A percentile compares a stretch with the other conserved stretches of the same genome.
These are phyloP conservation scores for Pseudachorutes palmiensis DNA, from an alignment of 1,140 invertebrate genomes.

Conservation along the genomic window DNA sequence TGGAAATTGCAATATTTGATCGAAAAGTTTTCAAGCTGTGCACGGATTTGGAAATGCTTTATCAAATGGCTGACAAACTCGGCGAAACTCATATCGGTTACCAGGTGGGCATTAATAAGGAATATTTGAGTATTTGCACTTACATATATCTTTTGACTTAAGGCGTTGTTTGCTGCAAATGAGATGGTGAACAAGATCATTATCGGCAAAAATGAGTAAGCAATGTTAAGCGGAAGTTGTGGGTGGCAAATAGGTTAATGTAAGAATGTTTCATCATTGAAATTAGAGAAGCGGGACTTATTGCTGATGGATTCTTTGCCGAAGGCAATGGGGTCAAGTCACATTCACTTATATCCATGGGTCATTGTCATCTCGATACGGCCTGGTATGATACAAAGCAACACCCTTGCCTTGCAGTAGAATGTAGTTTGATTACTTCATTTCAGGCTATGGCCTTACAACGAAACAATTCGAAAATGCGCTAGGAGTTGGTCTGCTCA, in stretches of 20 bases:
- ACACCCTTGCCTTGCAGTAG: too few species aligned
- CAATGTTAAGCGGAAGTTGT: too few species aligned
- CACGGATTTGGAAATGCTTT: constrained; percentile 46
- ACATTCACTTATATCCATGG: constrained; percentile 47
- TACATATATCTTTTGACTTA: background rate
- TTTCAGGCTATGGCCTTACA: constrained; percentile 51
- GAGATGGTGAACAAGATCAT: constrained; percentile 46
- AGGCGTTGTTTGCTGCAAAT: constrained; percentile 48
- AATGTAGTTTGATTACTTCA: background rate
- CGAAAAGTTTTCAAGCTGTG: constrained; percentile 44
- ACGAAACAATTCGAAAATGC: constrained; percentile 51
- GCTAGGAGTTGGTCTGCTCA: constrained; percentile 48
- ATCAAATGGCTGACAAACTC: constrained; percentile 43
- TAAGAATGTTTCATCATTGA: constrained; percentile 13
- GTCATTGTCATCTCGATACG: constrained; percentile 49
- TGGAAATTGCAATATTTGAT: constrained; percentile 47
- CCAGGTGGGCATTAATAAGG: constrained; percentile 32
- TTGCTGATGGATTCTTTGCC: constrained; percentile 9
- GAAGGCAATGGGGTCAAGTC: constrained; percentile 46
- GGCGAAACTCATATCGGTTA: constrained; percentile 44
- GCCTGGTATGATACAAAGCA: too few species aligned
- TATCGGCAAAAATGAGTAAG: constrained; percentile 10
- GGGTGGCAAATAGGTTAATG: background rate
- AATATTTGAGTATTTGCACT: background rate
- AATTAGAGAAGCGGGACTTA: constrained; percentile 17